Evolutionary conservation across 2,888 invertebrate genomes (phyloP).

Genomic region (Tinea semifulvella): DNA sequence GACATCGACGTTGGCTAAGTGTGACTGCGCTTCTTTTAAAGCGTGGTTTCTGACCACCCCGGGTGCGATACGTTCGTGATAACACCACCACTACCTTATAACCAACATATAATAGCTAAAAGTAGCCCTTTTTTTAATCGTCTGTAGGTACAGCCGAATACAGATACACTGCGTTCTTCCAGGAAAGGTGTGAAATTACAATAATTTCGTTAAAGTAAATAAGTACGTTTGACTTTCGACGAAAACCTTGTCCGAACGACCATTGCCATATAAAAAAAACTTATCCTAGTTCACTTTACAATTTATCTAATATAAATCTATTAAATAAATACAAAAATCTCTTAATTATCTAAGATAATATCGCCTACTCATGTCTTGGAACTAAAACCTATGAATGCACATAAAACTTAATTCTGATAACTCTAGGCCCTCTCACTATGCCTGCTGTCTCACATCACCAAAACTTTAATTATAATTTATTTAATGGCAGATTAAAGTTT

Average conservation of each 20-base stretch:
- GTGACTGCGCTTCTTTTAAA: too few species aligned
- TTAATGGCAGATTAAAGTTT: too few species aligned
- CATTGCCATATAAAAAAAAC: slow-evolving; percentile 59
- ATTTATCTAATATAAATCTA: slow-evolving; percentile 66
- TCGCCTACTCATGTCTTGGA: slow-evolving; percentile 61
- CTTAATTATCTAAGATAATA: slow-evolving; percentile 60
- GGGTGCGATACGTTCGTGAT: too few species aligned
- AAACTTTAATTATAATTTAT: background rate
- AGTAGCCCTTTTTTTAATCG: too few species aligned
- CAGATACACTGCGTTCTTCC: too few species aligned
- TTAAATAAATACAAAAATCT: slow-evolving; percentile 67
- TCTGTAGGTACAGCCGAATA: too few species aligned
- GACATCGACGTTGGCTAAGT: too few species aligned
- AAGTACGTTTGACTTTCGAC: slow-evolving; percentile 1
- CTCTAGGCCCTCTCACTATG: background rate
- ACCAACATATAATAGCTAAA: too few species aligned
- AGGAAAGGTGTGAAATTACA: too few species aligned
- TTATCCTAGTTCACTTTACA: slow-evolving; percentile 62
- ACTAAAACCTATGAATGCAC: slow-evolving; percentile 61
- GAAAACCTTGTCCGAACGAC: slow-evolving; percentile 35
- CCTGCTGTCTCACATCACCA: background rate
- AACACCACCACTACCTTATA: too few species aligned
- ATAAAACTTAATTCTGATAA: slow-evolving; percentile 40
- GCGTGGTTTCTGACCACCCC: too few species aligned
- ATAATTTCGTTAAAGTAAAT: slow-evolving; percentile 1